These are phyloP conservation scores for Volucella inanis DNA, from an alignment of 2,888 invertebrate species.

Conservation along the genomic window DNA sequence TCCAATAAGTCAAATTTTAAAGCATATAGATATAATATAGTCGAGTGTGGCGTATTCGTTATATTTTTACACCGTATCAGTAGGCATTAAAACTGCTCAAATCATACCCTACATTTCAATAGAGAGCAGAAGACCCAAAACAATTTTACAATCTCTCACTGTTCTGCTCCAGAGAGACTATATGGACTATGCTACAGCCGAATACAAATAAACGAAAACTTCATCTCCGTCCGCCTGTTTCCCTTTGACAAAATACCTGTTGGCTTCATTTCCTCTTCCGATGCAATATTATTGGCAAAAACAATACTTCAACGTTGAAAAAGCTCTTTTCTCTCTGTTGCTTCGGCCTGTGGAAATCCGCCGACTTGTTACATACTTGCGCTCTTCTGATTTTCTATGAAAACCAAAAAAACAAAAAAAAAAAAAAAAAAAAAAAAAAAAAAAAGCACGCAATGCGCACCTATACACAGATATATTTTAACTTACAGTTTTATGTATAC, in stretches of 20 bases:
- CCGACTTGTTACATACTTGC: constrained; percentile 66
- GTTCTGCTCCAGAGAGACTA: constrained; percentile 14
- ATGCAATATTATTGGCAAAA: constrained; percentile 23
- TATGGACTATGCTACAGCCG: background rate
- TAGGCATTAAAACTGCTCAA: background rate
- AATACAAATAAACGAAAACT: background rate
- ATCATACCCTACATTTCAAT: constrained; percentile 14
- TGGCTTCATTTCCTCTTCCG: constrained; percentile 57
- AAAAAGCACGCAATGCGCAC: constrained; percentile 39
- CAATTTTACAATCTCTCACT: constrained; percentile 28
- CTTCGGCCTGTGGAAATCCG: constrained; percentile 5
- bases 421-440: constrained; percentile 8
- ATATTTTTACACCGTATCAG: background rate
- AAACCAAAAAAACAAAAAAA: background rate
- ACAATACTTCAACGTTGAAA: constrained; percentile 11
- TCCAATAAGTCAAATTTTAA: no score
- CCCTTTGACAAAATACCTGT: constrained; percentile 69
- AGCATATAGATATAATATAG: no score
- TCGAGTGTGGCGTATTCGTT: constrained; percentile 10
- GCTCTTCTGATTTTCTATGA: constrained; percentile 48
- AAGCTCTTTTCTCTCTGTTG: constrained; percentile 58
- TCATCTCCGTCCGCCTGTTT: constrained; percentile 1
- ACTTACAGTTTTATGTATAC: background rate
- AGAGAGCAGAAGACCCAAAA: background rate
- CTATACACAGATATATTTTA: background rate